Base-by-base conservation (phyloP, 2,113 vertebrate species). In the Calcarius ornatus region DNA sequence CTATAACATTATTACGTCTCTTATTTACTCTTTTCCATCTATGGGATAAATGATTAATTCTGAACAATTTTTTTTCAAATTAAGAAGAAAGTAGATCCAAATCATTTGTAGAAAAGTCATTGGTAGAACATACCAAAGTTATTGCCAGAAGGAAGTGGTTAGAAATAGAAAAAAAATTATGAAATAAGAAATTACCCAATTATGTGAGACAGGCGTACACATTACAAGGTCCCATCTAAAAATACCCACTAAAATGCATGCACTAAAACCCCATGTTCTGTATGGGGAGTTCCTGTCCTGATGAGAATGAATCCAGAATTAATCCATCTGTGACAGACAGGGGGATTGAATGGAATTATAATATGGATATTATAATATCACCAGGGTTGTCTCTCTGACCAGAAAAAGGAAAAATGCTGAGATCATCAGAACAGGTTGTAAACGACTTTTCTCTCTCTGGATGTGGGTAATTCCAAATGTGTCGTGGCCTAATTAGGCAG, bases 1-100 rank as follows among this genome's bases (percentile, higher is more conserved):
- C 65, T 94, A 79, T 91, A 95, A 84, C 80, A 78, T 95, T 95
- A 94, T 95, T 92, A 87, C 48, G 84, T 89, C 80, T 95, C 78
- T 69, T 95, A 92, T 97, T 95, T 95, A 92, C 81, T 81, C 43
- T 91, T 91, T 81, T 71, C 50, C 79, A 42, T 91, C 65, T 91
- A 42, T 65, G 66, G 64, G 47, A 94, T 88, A 92, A 91, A 93
- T 86, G 38, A 90, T 48, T 92, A 84, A 90, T 92, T 89, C 50
- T 76, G 61, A 72, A 61, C 4, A 5, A 4, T 78, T 90, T 89
- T 93, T 88, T 95, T 92, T 84, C 42, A 78, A 92, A 92, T 91
- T 56, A 94, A 75, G 43, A 86, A 81, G 53, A 89, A 96, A 72
- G 45, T 72, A 57, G 57, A 43, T 81, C 20, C 37, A 79, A 94